phyloP scores from a whole-genome alignment of 1,140 invertebrate species.

The Spodoptera frugiperda region DNA sequence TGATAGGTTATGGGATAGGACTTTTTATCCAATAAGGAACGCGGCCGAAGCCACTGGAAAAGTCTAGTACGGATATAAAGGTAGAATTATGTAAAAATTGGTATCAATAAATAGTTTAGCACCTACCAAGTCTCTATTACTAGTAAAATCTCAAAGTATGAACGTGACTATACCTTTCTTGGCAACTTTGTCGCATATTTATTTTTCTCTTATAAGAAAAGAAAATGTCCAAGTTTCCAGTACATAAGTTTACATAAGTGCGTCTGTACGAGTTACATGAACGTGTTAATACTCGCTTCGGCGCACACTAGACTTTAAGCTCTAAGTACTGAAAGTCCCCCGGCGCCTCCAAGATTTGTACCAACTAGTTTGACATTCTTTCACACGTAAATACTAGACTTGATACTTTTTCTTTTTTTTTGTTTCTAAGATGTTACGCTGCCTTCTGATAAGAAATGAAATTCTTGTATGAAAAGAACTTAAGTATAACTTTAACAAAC shows the following conservation, averaged over 20 bases:
- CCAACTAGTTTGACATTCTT: conserved; percentile 42
- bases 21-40: too few species aligned
- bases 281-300: conserved; percentile 23
- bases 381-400: conserved; percentile 32
- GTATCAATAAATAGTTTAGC: too few species aligned
- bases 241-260: conserved; percentile 26
- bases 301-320: conserved; percentile 28
- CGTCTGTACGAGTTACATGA: conserved; percentile 15
- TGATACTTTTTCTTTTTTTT: conserved; percentile 1
- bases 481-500: too few species aligned
- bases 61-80: too few species aligned
- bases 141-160: too few species aligned
- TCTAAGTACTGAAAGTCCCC: conserved; percentile 44
- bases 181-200: background rate
- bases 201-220: conserved; percentile 3
- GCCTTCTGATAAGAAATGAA: background rate
- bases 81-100: too few species aligned
- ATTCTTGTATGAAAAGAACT: too few species aligned
- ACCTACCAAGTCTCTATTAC: too few species aligned
- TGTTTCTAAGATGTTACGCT: background rate
- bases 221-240: background rate
- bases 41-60: too few species aligned
- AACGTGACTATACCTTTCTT: too few species aligned
- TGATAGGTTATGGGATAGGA: too few species aligned
- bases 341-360: conserved; percentile 33